Percentiles rank a stretch among this genome's conserved stretches.
Evolutionary conservation across 1,140 invertebrate genomes (phyloP).

Genomic region (Bathynomus jamesi): DNA sequence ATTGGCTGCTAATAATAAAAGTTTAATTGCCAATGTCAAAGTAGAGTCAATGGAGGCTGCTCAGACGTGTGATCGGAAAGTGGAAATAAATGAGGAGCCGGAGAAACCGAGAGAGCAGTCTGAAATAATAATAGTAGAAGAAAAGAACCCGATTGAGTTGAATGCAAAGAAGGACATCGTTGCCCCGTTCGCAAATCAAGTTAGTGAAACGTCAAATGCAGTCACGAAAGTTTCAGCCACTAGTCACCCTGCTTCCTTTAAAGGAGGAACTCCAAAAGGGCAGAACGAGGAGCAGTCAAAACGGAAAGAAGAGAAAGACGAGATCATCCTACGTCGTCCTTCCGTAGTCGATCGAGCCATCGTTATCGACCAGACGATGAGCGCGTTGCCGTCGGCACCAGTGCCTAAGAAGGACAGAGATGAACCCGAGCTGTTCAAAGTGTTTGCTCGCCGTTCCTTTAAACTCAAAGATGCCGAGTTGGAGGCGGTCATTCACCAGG

Average conservation of each 20-base stretch:
- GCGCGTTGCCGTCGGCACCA: not conserved
- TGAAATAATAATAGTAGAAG: not conserved
- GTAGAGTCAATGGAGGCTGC: not conserved
- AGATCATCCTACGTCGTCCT: slow-evolving; percentile 22
- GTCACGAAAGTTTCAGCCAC: no score
- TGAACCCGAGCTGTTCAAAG: slow-evolving; percentile 68
- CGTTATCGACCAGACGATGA: slow-evolving; percentile 7
- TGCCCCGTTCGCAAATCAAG: no score
- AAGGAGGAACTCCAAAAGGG: no score
- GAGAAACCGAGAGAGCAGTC: not conserved
- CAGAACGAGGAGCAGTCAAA: no score
- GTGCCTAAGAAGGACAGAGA: slow-evolving; percentile 48
- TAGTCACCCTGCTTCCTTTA: no score
- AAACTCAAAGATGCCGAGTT: slow-evolving; percentile 61
- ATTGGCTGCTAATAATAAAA: not conserved
- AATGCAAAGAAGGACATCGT: not conserved
- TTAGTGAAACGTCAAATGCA: no score
- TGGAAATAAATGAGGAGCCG: not conserved
- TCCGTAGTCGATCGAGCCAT: slow-evolving; percentile 13
- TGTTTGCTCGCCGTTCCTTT: slow-evolving; percentile 64
- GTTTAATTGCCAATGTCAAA: not conserved
- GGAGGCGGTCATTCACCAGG: slow-evolving; percentile 34
- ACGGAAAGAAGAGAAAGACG: not conserved
- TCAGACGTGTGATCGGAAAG: not conserved
- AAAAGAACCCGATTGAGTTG: not conserved